Base-by-base conservation (phyloP, 2,113 vertebrate species). In the Laticauda colubrina region DNA sequence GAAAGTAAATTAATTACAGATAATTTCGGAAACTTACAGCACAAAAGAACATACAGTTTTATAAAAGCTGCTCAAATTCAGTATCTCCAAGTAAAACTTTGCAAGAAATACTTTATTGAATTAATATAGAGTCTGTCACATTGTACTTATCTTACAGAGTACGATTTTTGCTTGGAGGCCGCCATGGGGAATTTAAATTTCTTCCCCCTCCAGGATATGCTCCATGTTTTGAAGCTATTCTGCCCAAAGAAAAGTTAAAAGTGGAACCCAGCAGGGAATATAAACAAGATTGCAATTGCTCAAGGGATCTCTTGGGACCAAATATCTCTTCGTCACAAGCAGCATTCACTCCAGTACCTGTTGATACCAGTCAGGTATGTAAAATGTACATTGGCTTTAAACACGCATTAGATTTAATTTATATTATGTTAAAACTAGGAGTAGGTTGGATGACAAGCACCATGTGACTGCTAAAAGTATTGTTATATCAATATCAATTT, bases 101-200 rank as follows among this genome's bases (percentile, higher is more conserved):
- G 14, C 20, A 54, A n/a, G 51, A 20, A n/a, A 88, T 88, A 8
- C 54, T 88, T 34, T 53, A 87, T 53, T 14, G 53, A 87, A 53
- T 29, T 53, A 2, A 3, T 85, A 2, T 85, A 23, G 43, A 3
- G 11, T 93, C 90, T 29, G 88, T 64, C 95, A 86, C 94, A 94
- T 54, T 55, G 92, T 89, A 55, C 89, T 34, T 95, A 11, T 93
- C 92, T 96, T 95, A 18, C 91, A 99, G 99, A 96, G 97, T 99
- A 23, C 98, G 98, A 94, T 99, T 99, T 94, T 97, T 99, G 93
- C 98, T 99, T 15, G 99, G 99, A 3, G 99, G 99, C 57, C 98
- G 99, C 91, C 99, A 99, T 9, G 99, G 99, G 48, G 99, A 99
- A 92, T 99, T 99, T 96, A 99, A 99, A 95, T 99, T 99, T 94